A percentile compares a stretch with the other conserved stretches of the same genome.
phyloP scores from a whole-genome alignment of 1,140 invertebrate genomes.

The Atta colombica region DNA sequence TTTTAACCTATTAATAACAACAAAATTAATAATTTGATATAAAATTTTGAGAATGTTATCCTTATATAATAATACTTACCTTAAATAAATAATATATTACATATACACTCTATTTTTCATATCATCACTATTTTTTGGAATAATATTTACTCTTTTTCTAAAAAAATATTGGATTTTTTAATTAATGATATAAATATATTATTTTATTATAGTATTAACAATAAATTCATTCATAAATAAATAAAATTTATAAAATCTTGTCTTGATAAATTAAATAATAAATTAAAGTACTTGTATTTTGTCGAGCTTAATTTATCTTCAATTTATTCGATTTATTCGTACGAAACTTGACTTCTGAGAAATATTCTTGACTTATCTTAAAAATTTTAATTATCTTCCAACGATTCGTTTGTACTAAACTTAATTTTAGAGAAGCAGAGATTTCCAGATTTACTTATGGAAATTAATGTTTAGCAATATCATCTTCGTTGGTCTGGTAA shows the following conservation, averaged over 20 bases:
- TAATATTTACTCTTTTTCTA: too few species aligned
- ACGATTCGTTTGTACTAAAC: background rate
- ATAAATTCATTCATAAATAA: too few species aligned
- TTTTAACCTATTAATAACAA: too few species aligned
- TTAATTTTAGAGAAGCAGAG: background rate
- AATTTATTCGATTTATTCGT: background rate
- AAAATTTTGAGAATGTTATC: too few species aligned
- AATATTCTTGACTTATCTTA: background rate
- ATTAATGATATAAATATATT: too few species aligned
- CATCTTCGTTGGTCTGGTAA: background rate
- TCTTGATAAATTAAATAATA: background rate
- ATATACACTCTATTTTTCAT: too few species aligned
- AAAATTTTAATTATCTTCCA: background rate
- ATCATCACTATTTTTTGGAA: too few species aligned
- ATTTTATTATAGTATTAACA: too few species aligned
- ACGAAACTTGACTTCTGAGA: background rate
- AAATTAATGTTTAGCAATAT: conserved; percentile 20
- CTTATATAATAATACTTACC: too few species aligned
- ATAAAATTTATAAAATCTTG: background rate
- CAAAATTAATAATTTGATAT: too few species aligned
- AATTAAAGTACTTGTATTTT: background rate
- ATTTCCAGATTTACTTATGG: background rate
- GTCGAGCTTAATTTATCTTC: background rate
- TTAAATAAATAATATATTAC: too few species aligned
- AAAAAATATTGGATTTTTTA: too few species aligned